phyloP scores from a whole-genome alignment of 2,888 invertebrate species.

The Hemistola chrysoprasaria region DNA sequence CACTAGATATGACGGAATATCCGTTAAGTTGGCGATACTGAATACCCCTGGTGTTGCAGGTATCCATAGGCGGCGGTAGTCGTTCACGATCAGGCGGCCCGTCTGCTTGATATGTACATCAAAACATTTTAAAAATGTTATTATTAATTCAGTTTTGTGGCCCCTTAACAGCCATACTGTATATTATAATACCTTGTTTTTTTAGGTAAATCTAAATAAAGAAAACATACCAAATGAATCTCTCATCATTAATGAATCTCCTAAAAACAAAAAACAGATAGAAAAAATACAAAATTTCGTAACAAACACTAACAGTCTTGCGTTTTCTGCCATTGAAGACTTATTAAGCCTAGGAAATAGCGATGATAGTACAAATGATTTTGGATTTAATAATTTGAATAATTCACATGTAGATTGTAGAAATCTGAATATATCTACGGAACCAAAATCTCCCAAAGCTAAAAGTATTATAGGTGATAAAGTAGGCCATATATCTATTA shows the following conservation, averaged over 20 bases:
- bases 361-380: conserved; percentile 10
- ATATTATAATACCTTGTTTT: too few relatives aligned
- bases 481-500: conserved; percentile 18
- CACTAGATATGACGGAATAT: too few relatives aligned
- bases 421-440: neutral
- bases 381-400: neutral
- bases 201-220: conserved; percentile 38
- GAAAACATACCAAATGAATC: conserved; percentile 41
- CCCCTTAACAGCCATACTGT: too few relatives aligned
- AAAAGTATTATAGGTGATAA: conserved; percentile 1
- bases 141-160: too few relatives aligned
- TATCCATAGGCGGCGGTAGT: too few relatives aligned
- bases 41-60: too few relatives aligned
- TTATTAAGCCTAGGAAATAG: conserved; percentile 26
- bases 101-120: too few relatives aligned
- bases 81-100: too few relatives aligned
- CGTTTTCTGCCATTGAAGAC: conserved; percentile 47
- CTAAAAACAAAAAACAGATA: conserved; percentile 19
- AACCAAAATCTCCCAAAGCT: too few relatives aligned
- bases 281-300: neutral
- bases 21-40: too few relatives aligned
- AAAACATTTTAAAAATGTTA: too few relatives aligned
- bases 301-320: conserved; percentile 35
- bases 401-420: neutral
- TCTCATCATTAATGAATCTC: conserved; percentile 19